phyloP scores from a whole-genome alignment of 2,797 vertebrate species.

The Gadopsis bispinosus region DNA sequence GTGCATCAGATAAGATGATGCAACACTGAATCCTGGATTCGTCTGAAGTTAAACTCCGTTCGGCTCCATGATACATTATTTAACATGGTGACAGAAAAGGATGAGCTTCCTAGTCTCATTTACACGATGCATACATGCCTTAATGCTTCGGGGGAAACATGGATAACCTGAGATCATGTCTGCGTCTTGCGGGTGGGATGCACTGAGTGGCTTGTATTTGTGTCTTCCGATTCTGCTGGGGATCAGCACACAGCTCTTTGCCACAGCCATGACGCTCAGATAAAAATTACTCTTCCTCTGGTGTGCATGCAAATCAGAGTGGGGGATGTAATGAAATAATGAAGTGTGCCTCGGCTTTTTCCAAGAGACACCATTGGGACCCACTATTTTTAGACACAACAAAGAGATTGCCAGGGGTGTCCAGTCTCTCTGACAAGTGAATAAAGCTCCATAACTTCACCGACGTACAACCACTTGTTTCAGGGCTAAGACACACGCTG shows the following conservation, averaged over 20 bases:
- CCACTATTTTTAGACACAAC: conserved; percentile 82
- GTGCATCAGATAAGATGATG: conserved; percentile 51
- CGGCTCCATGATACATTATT: conserved; percentile 82
- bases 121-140: conserved; percentile 74
- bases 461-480: conserved; percentile 51
- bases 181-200: conserved; percentile 71
- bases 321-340: conserved; percentile 77
- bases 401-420: conserved; percentile 82
- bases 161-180: conserved; percentile 83
- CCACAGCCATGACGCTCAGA: conserved; percentile 58
- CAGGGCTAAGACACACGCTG: conserved; percentile 58
- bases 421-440: conserved; percentile 54
- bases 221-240: conserved; percentile 69
- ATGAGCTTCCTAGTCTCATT: conserved; percentile 64
- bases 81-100: conserved; percentile 72
- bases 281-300: conserved; percentile 73
- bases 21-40: conserved; percentile 60
- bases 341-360: conserved; percentile 66
- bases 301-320: conserved; percentile 77
- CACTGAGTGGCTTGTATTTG: conserved; percentile 70
- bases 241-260: conserved; percentile 65
- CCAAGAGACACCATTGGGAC: conserved; percentile 68
- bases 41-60: conserved; percentile 75
- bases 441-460: no score
- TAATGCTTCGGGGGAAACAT: conserved; percentile 78